phyloP scores from a whole-genome alignment of 2,113 vertebrate genomes.

The Phylloscopus trochiloides region DNA sequence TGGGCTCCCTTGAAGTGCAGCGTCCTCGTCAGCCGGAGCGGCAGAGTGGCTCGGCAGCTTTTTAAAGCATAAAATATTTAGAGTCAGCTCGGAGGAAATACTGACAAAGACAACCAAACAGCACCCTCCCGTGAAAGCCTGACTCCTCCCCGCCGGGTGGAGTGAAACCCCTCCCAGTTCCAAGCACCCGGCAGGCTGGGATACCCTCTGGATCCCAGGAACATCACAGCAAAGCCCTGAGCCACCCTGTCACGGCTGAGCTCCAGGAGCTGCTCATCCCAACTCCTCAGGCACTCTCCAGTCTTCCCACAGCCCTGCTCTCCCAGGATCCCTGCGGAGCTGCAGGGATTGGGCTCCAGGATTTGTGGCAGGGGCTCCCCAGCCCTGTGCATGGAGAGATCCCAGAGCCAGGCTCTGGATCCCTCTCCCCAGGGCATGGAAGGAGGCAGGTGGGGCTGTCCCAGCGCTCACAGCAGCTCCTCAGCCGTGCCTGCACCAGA shows the following conservation, averaged over 20 bases:
- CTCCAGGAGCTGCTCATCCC: neutral
- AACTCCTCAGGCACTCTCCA: neutral
- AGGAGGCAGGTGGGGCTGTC: neutral
- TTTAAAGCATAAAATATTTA: neutral
- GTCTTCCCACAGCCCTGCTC: fast-evolving
- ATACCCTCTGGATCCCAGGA: fast-evolving
- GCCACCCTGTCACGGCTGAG: fast-evolving
- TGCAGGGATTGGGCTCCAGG: neutral
- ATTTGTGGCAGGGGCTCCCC: neutral
- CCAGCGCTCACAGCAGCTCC: neutral
- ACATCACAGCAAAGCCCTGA: fast-evolving
- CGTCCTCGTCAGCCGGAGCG: neutral
- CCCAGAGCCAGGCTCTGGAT: neutral
- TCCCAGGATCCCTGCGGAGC: neutral
- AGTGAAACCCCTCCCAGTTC: neutral
- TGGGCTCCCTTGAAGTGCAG: neutral
- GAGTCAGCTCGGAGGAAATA: neutral
- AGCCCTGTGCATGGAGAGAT: fast-evolving
- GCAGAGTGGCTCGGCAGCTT: neutral
- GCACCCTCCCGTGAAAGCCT: fast-evolving
- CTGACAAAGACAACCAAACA: neutral
- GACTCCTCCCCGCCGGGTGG: fast-evolving
- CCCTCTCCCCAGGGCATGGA: neutral
- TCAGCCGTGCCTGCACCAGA: neutral
- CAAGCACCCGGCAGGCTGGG: fast-evolving